Evolutionary conservation across 2,113 vertebrate species (phyloP).

Genomic region (Microtus richardsoni): DNA sequence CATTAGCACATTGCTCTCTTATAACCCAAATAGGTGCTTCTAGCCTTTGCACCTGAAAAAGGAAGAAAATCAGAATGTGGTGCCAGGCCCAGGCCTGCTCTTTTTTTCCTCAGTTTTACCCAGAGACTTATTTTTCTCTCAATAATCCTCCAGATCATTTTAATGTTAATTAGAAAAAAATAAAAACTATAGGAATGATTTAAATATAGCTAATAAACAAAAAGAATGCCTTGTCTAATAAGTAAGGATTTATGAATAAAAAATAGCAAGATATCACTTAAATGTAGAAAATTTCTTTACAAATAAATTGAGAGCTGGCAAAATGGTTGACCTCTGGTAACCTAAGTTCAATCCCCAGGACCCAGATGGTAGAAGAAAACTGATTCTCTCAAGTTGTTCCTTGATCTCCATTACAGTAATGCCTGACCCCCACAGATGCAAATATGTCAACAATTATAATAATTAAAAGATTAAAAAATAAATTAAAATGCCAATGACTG

Average conservation of each 20-base stretch:
- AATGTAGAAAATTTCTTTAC: neutral
- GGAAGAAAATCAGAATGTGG: neutral
- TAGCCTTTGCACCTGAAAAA: neutral
- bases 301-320: neutral
- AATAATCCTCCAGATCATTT: neutral
- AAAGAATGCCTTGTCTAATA: conserved; percentile 6
- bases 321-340: neutral
- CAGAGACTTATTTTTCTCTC: neutral
- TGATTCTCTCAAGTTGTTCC: neutral
- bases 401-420: neutral
- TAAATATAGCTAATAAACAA: neutral
- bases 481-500: neutral
- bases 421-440: rapidly evolving
- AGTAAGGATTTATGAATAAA: neutral
- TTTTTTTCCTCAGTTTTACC: neutral
- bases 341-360: neutral
- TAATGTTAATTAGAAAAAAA: neutral
- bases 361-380: neutral
- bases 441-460: neutral
- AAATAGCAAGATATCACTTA: neutral
- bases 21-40: neutral
- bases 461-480: neutral
- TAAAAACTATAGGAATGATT: neutral
- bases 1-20: neutral
- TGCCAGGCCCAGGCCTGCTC: neutral